Evolutionary conservation across 2,888 invertebrate species (phyloP).

Genomic region (Onthophagus sagittarius): DNA sequence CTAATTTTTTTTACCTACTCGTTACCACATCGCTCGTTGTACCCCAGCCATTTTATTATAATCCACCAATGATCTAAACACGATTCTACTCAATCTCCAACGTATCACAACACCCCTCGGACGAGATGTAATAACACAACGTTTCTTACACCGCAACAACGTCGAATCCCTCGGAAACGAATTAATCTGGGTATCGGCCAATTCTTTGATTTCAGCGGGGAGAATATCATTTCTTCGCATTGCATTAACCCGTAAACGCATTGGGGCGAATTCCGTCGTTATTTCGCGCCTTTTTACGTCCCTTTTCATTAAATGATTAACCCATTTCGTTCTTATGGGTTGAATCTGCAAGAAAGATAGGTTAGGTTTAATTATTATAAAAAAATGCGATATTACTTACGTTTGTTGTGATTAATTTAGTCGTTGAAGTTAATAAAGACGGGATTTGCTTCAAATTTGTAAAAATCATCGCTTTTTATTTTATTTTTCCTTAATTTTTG

Average conservation of each 20-base stretch:
- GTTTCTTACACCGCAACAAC: slow-evolving; percentile 60
- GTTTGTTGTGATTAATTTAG: background rate
- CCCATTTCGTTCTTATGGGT: slow-evolving; percentile 73
- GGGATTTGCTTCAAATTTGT: slow-evolving; percentile 1
- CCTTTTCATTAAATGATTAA: slow-evolving; percentile 78
- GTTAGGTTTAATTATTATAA: slow-evolving; percentile 14
- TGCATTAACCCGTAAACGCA: slow-evolving; percentile 76
- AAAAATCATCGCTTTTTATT: background rate
- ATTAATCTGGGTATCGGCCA: slow-evolving; percentile 69
- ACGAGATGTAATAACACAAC: slow-evolving; percentile 89
- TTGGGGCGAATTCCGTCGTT: slow-evolving; percentile 69
- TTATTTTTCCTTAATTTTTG: too few species aligned
- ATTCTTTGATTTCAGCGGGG: slow-evolving; percentile 74
- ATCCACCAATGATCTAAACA: slow-evolving; percentile 89
- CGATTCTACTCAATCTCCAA: slow-evolving; percentile 86
- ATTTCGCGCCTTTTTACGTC: slow-evolving; percentile 80
- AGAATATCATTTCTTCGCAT: slow-evolving; percentile 81
- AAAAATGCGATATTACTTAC: background rate
- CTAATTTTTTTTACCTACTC: background rate
- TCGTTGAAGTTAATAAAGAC: background rate
- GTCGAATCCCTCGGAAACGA: slow-evolving; percentile 74
- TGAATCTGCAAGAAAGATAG: slow-evolving; percentile 54
- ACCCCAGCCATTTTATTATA: slow-evolving; percentile 90
- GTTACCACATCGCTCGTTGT: slow-evolving; percentile 90
- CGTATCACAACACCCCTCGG: slow-evolving; percentile 73